Conservation (phyloP, 1,140 invertebrate species). For the Pogonognathellus flavescens region DNA sequence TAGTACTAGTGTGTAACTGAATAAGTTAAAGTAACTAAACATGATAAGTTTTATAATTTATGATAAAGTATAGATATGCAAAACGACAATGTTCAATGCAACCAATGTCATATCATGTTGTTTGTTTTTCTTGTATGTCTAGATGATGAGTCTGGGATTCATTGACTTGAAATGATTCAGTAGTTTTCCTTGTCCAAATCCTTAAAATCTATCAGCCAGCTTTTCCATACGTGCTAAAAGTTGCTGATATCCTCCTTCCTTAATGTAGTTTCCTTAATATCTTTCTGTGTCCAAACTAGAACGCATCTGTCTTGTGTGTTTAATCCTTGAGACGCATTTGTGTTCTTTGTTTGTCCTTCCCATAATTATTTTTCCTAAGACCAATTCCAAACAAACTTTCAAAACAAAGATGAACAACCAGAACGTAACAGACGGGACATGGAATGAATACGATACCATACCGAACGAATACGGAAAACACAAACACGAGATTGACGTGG, state of each 20-base stretch:
- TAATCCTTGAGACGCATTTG: not conserved
- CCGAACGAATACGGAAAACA: constrained; percentile 41
- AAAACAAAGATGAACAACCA: constrained; percentile 44
- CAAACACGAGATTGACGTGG: constrained; percentile 48
- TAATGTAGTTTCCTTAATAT: not conserved
- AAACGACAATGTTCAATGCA: constrained; percentile 41
- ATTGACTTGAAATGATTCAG: constrained; percentile 55
- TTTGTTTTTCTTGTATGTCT: constrained; percentile 54
- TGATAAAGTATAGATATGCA: constrained; percentile 1
- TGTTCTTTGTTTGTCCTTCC: constrained; percentile 6
- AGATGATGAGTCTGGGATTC: constrained; percentile 56
- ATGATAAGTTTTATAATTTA: constrained; percentile 3
- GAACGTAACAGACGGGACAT: constrained; percentile 50
- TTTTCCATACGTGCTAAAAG: not conserved
- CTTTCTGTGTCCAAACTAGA: not conserved
- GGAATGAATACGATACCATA: constrained; percentile 43
- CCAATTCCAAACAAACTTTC: constrained; percentile 47
- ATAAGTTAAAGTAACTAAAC: constrained; percentile 11
- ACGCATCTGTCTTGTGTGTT: constrained; percentile 42
- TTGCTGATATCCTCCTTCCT: not conserved
- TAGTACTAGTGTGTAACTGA: not conserved
- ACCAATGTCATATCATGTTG: constrained; percentile 53
- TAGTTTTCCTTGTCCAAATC: constrained; percentile 27
- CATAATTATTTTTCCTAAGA: constrained; percentile 16
- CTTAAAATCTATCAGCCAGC: not conserved